Evolutionary conservation across 1,140 invertebrate species (phyloP).

Genomic region (Papilio helenus): DNA sequence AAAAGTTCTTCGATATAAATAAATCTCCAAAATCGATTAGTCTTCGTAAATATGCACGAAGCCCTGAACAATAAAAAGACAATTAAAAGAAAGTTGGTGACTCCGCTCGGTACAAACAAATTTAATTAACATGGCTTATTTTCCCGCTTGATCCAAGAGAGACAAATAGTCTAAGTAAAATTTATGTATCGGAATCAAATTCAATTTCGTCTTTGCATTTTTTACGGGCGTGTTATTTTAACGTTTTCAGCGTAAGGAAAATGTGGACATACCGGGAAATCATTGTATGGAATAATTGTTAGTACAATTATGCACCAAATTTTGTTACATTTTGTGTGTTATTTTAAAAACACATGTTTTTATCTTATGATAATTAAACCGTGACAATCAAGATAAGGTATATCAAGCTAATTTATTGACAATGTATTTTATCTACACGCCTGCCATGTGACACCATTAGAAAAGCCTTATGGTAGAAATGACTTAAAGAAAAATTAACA

Average conservation of each 20-base stretch:
- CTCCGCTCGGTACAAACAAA: conserved; percentile 70
- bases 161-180: conserved; percentile 81
- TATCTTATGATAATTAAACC: too few species aligned
- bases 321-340: not conserved
- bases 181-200: conserved; percentile 82
- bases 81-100: conserved; percentile 70
- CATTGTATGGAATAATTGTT: conserved; percentile 29
- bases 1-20: not conserved
- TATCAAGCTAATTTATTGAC: too few species aligned
- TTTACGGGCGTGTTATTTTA: conserved; percentile 67
- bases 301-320: not conserved
- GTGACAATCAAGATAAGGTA: too few species aligned
- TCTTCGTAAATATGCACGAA: conserved; percentile 43
- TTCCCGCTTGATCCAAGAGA: conserved; percentile 74
- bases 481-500: not conserved
- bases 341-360: too few species aligned
- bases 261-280: conserved; percentile 53
- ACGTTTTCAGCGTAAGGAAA: conserved; percentile 51
- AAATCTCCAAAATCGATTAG: conserved; percentile 22
- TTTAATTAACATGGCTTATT: conserved; percentile 80
- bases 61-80: conserved; percentile 52
- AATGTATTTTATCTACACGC: too few species aligned
- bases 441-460: too few species aligned
- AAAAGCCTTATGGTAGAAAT: not conserved
- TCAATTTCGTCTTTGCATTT: conserved; percentile 81